Percentiles rank a stretch among this genome's conserved stretches.
These are phyloP conservation scores for Lycopodina hypogea DNA, from an alignment of 37 sponge, comb jelly and placozoan species.

Conservation along the genomic window DNA sequence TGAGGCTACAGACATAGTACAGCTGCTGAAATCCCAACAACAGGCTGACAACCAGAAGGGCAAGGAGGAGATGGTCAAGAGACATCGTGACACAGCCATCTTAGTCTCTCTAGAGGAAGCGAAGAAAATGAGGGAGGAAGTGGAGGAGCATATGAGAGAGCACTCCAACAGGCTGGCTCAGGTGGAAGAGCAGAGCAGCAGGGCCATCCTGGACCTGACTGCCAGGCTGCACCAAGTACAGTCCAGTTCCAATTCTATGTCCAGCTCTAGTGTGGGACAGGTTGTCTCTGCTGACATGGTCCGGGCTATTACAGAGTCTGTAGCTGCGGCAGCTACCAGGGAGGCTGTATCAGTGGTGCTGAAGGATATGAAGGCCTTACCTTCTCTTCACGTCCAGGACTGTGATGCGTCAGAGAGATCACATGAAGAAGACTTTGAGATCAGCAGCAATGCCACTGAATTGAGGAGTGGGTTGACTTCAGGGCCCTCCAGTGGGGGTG, in stretches of 20 bases:
- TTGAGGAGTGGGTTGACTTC: background rate
- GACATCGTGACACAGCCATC: background rate
- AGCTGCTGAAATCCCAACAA: slow-evolving; percentile 47
- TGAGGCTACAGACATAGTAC: slow-evolving; percentile 61
- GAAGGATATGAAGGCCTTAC: background rate
- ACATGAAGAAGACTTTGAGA: slow-evolving; percentile 51
- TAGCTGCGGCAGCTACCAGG: slow-evolving; percentile 53
- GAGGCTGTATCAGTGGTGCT: slow-evolving; percentile 47
- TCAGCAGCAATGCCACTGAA: background rate
- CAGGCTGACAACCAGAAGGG: slow-evolving; percentile 29
- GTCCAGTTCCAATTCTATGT: background rate
- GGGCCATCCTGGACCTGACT: slow-evolving; percentile 16
- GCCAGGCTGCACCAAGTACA: slow-evolving; percentile 44
- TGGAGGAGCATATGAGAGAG: background rate
- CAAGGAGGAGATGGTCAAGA: background rate
- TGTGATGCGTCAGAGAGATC: background rate
- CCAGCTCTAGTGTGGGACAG: too few relatives aligned
- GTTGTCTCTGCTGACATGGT: slow-evolving; percentile 33
- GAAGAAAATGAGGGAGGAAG: slow-evolving; percentile 7
- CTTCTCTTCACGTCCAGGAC: background rate
- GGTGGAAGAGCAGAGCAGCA: slow-evolving; percentile 19
- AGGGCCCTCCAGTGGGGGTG: background rate
- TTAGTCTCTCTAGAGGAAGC: slow-evolving; percentile 1
- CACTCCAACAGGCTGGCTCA: slow-evolving; percentile 11
- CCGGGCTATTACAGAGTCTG: slow-evolving; percentile 40